phyloP scores from a whole-genome alignment of 2,113 vertebrate genomes.

The Sardina pilchardus region DNA sequence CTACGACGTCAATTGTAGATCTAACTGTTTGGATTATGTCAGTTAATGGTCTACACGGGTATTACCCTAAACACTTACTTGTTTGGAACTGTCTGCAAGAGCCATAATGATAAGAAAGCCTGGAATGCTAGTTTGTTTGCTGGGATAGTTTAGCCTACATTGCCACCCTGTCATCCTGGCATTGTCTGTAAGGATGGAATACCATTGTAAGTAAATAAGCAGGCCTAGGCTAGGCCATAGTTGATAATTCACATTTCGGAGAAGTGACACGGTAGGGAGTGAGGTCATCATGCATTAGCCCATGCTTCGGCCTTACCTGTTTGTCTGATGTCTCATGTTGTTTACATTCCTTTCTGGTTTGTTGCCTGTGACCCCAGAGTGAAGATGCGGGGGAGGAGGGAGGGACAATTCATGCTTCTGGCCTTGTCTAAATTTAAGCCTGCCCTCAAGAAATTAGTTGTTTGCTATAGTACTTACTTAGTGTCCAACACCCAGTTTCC shows the following conservation, averaged over 20 bases:
- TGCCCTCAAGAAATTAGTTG: background rate
- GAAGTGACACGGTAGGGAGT: background rate
- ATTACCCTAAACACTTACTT: background rate
- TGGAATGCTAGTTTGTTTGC: background rate
- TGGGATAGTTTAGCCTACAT: background rate
- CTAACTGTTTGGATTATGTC: background rate
- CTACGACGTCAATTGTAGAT: too few species aligned
- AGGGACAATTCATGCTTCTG: background rate
- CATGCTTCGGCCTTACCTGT: background rate
- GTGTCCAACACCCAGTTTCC: background rate
- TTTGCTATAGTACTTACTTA: background rate
- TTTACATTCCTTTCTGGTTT: constrained; percentile 26
- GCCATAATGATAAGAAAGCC: background rate
- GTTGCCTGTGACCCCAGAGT: background rate
- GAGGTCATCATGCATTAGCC: background rate
- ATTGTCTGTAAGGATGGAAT: background rate
- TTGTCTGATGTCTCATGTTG: background rate
- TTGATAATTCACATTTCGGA: background rate
- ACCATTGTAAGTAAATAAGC: background rate
- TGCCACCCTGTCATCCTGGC: background rate
- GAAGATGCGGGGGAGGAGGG: background rate
- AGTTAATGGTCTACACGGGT: background rate
- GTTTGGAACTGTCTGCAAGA: background rate
- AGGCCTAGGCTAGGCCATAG: too few species aligned
- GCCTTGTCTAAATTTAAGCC: constrained; percentile 1